Conservation (phyloP, 2,113 vertebrate species). For the Narcine bancroftii region DNA sequence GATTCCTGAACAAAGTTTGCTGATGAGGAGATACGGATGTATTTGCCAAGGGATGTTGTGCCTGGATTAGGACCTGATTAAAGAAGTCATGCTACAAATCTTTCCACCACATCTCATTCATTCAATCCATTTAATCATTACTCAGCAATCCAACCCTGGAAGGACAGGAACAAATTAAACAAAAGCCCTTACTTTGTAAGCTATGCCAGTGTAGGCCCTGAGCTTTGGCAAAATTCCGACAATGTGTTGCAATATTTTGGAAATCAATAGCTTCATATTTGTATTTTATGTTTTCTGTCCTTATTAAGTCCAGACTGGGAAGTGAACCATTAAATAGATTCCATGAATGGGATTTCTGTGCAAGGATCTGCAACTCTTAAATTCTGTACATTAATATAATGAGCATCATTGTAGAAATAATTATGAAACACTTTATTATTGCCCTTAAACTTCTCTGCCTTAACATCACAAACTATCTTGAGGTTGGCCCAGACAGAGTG, state of each 20-base stretch:
- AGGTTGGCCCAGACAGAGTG: background rate
- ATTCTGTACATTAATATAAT: background rate
- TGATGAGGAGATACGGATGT: background rate
- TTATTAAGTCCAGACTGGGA: no score
- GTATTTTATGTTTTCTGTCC: no score
- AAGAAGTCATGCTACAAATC: background rate
- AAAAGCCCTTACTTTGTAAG: background rate
- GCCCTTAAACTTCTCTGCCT: background rate
- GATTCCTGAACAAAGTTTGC: background rate
- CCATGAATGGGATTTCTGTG: no score
- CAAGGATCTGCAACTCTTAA: background rate
- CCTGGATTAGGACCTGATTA: constrained; percentile 1
- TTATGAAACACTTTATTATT: background rate
- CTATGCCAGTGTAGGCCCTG: background rate
- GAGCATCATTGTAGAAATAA: background rate
- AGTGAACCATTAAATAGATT: no score
- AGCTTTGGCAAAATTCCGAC: background rate
- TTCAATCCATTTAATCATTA: background rate
- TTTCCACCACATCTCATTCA: background rate
- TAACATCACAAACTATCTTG: background rate
- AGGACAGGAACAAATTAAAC: background rate
- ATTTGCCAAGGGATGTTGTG: background rate
- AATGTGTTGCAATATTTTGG: no score
- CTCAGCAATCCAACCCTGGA: background rate
- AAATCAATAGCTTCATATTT: no score